Evolutionary conservation across 2,888 invertebrate species (phyloP).

Genomic region (Dichetophora obliterata): DNA sequence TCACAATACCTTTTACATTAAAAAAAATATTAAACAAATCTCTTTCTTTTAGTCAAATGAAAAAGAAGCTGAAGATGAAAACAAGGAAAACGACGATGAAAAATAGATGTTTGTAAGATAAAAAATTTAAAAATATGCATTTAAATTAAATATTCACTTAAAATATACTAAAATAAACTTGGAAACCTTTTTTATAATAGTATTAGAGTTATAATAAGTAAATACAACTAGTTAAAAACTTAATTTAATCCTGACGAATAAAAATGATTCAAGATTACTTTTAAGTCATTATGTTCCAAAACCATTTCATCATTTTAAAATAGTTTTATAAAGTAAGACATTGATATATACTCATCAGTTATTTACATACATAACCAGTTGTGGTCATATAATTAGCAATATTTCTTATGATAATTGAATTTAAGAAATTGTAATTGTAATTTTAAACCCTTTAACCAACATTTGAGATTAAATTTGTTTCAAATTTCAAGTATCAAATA

Average conservation of each 20-base stretch:
- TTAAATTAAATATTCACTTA: conserved; percentile 66
- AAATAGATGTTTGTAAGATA: conserved; percentile 60
- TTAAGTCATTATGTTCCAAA: not conserved
- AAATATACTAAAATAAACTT: conserved; percentile 59
- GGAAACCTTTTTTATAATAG: conserved; percentile 62
- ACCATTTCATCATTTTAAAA: conserved; percentile 29
- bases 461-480: too few relatives aligned
- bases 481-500: too few relatives aligned
- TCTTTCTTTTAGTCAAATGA: conserved; percentile 78
- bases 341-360: not conserved
- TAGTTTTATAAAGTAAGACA: conserved; percentile 36
- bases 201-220: conserved; percentile 66
- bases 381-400: too few relatives aligned
- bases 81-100: conserved; percentile 76
- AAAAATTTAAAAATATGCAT: conserved; percentile 59
- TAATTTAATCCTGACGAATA: conserved; percentile 51
- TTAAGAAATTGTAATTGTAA: too few relatives aligned
- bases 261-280: conserved; percentile 45
- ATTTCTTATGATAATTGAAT: too few relatives aligned
- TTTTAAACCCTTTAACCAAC: too few relatives aligned
- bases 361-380: not conserved
- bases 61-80: conserved; percentile 82
- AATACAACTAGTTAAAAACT: conserved; percentile 57
- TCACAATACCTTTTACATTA: too few relatives aligned
- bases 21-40: not conserved